These are phyloP conservation scores for Leptarthrus brevirostris DNA, from an alignment of 2,888 invertebrate species.

Conservation along the genomic window DNA sequence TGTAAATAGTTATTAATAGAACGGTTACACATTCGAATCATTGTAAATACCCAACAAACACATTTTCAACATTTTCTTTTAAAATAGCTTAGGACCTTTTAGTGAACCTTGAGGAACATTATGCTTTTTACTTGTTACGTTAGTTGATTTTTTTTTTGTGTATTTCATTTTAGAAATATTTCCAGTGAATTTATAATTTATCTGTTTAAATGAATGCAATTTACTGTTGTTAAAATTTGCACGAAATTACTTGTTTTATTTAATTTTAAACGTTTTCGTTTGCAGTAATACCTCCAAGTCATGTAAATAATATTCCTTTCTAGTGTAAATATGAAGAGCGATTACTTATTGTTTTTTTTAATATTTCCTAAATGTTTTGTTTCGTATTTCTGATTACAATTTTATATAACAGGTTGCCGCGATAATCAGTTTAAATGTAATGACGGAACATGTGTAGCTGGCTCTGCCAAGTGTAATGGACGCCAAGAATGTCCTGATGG, in stretches of 20 bases:
- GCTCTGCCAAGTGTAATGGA: constrained; percentile 74
- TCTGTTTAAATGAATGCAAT: not conserved
- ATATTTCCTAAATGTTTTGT: not conserved
- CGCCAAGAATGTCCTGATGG: constrained; percentile 73
- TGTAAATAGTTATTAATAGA: constrained; percentile 25
- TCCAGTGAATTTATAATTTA: not conserved
- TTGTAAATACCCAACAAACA: constrained; percentile 35
- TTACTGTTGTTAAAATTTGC: not conserved
- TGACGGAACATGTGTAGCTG: constrained; percentile 76
- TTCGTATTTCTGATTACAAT: not conserved
- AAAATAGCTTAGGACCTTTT: constrained; percentile 19
- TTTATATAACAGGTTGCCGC: constrained; percentile 71
- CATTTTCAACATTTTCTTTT: constrained; percentile 5
- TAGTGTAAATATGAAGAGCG: not conserved
- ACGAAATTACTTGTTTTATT: not conserved
- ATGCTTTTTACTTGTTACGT: constrained; percentile 1
- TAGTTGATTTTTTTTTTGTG: constrained; percentile 1
- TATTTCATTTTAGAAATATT: not conserved
- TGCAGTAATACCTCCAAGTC: not conserved
- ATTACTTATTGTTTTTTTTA: not conserved
- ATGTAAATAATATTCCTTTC: not conserved
- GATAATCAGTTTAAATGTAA: constrained; percentile 76
- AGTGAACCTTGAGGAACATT: constrained; percentile 24
- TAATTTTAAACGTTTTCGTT: no score
- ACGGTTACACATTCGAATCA: constrained; percentile 1